Conservation (phyloP, 2,113 vertebrate species). For the Clupea harengus region DNA sequence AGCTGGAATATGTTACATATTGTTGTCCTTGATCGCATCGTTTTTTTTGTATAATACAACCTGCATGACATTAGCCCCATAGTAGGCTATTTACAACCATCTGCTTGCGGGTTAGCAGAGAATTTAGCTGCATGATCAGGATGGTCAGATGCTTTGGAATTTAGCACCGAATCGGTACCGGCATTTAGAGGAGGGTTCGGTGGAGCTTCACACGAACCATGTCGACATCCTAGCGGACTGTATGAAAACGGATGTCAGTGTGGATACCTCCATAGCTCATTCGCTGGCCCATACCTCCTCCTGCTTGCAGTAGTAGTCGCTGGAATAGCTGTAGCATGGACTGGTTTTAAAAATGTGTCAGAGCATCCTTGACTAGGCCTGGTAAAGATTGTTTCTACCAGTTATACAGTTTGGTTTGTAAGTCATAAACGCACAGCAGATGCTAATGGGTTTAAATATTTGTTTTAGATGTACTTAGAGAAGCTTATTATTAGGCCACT, state of each 20-base stretch:
- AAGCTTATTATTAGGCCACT: not conserved
- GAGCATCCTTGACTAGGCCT: not conserved
- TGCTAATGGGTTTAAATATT: not conserved
- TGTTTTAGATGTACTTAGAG: not conserved
- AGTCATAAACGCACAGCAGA: not conserved
- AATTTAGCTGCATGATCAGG: not conserved
- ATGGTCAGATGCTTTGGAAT: slow-evolving; percentile 13
- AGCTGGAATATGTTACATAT: not conserved
- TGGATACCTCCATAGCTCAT: not conserved
- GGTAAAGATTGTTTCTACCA: not conserved
- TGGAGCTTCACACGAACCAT: not conserved
- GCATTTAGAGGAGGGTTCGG: not conserved
- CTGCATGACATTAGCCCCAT: not conserved
- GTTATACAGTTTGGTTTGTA: not conserved
- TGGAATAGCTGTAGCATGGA: not conserved
- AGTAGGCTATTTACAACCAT: slow-evolving; percentile 1
- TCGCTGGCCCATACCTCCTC: not conserved
- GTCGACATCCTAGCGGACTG: not conserved
- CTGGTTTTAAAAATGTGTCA: not conserved
- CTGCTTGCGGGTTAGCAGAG: not conserved
- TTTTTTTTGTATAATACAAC: not conserved
- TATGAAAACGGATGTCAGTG: slow-evolving; percentile 6
- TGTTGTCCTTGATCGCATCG: slow-evolving; percentile 3
- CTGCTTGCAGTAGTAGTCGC: not conserved
- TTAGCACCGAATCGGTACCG: not conserved